phyloP scores from a whole-genome alignment of 2,113 vertebrate genomes.

The Chaetura pelagica region DNA sequence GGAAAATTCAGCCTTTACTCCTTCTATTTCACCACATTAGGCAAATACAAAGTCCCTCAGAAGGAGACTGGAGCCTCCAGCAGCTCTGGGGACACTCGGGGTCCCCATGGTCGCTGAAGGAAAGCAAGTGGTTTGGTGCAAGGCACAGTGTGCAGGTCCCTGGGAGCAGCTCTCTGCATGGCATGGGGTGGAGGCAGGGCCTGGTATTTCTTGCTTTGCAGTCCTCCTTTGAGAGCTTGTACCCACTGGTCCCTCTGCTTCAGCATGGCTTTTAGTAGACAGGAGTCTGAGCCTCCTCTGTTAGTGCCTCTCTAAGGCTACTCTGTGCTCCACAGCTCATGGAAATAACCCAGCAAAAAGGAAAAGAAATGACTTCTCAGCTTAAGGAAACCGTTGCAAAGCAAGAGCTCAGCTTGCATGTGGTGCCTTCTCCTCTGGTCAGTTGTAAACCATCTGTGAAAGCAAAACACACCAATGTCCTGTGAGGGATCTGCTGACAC shows the following conservation, averaged over 20 bases:
- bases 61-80: neutral
- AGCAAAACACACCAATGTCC: neutral
- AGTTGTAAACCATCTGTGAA: conserved; percentile 7
- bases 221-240: neutral
- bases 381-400: neutral
- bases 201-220: neutral
- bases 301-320: neutral
- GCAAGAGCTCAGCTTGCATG: neutral
- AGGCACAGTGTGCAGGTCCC: neutral
- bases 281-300: neutral
- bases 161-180: neutral
- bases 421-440: conserved; percentile 9
- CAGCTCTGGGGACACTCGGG: neutral
- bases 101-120: neutral
- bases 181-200: neutral
- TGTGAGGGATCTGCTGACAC: neutral
- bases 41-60: neutral
- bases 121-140: neutral
- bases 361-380: neutral
- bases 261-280: neutral
- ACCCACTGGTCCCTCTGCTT: conserved; percentile 2
- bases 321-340: conserved; percentile 13
- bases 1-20: neutral
- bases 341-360: conserved; percentile 25
- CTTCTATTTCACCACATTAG: neutral